Evolutionary conservation across 2,113 vertebrate genomes (phyloP).

Genomic region (Emydura subglobosa): DNA sequence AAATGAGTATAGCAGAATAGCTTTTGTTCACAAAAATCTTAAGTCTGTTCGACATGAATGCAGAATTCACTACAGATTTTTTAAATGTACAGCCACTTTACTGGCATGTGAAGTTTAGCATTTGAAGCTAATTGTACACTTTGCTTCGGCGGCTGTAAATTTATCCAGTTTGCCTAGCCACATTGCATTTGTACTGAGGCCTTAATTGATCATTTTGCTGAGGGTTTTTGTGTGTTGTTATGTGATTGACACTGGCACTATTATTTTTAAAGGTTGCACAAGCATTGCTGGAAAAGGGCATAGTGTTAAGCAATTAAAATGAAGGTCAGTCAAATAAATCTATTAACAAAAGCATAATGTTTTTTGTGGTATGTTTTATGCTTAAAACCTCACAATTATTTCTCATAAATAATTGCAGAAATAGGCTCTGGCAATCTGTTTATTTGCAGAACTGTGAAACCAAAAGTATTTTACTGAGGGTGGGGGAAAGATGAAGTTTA

Average conservation of each 20-base stretch:
- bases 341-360: conserved; percentile 54
- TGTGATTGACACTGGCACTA: conserved; percentile 54
- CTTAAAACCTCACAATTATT: neutral
- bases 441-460: neutral
- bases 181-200: conserved; percentile 33
- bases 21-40: conserved; percentile 77
- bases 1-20: conserved; percentile 75
- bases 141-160: conserved; percentile 71
- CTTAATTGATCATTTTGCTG: conserved; percentile 58
- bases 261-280: conserved; percentile 62
- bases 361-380: neutral
- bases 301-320: conserved; percentile 37
- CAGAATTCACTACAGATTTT: conserved; percentile 35
- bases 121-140: conserved; percentile 76
- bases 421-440: neutral
- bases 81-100: conserved; percentile 40
- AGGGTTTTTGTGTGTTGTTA: neutral
- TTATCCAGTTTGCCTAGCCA: conserved; percentile 25
- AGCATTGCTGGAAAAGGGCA: conserved; percentile 6
- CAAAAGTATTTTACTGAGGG: neutral
- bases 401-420: neutral
- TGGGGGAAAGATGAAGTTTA: neutral
- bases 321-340: conserved; percentile 62
- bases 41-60: conserved; percentile 72
- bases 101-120: conserved; percentile 72